Conservation (phyloP, 2,113 vertebrate species). For the Pelodiscus sinensis region DNA sequence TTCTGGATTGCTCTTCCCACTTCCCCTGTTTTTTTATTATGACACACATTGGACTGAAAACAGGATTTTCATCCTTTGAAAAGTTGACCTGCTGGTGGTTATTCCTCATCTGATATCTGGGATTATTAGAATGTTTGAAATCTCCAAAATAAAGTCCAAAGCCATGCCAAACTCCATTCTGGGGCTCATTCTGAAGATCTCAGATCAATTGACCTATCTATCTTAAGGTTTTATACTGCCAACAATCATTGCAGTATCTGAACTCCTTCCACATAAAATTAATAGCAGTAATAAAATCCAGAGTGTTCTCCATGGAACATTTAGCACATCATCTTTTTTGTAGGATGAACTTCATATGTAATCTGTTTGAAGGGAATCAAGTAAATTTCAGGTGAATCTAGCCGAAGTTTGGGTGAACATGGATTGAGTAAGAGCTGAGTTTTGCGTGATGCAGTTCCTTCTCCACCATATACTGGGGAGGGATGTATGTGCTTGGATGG, state of each 20-base stretch:
- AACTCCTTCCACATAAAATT: background rate
- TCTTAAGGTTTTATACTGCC: background rate
- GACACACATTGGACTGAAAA: background rate
- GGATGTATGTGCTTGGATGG: rapidly evolving
- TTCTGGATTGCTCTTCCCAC: background rate
- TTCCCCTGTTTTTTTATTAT: background rate
- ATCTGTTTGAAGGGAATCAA: background rate
- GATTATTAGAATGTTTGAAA: background rate
- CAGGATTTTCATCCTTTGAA: background rate
- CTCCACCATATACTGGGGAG: too few relatives aligned
- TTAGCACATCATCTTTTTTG: background rate
- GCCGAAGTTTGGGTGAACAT: background rate
- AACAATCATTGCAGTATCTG: background rate
- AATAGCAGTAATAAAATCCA: background rate
- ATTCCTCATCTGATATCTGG: background rate
- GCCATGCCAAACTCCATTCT: background rate
- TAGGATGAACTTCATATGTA: background rate
- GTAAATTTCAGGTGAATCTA: background rate
- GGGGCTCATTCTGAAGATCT: background rate
- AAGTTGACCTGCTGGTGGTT: background rate
- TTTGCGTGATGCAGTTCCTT: background rate
- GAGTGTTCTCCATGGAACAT: background rate
- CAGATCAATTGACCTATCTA: background rate
- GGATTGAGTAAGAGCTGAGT: background rate
- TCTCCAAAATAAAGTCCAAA: background rate